phyloP scores from a whole-genome alignment of 2,113 vertebrate species.

The Ariopsis seemanni region DNA sequence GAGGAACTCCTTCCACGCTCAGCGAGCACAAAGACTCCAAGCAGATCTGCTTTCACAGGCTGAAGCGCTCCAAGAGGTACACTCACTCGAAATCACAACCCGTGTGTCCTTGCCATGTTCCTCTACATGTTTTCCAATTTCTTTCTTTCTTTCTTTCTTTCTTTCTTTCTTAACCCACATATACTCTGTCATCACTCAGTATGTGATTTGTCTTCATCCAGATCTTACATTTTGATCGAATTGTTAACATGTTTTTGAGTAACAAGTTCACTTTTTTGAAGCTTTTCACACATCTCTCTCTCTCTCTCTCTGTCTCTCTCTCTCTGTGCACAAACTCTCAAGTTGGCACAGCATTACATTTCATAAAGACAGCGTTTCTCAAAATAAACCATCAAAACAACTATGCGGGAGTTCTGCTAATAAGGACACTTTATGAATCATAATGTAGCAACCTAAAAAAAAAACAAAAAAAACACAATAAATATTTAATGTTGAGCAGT shows the following conservation, averaged over 20 bases:
- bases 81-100: not conserved
- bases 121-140: not conserved
- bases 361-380: not conserved
- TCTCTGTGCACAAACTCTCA: not conserved
- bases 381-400: not conserved
- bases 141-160: not conserved
- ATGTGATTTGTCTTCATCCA: not conserved
- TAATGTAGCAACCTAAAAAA: not conserved
- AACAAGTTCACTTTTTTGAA: not conserved
- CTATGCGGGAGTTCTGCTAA: constrained; percentile 1
- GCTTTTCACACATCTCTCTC: not conserved
- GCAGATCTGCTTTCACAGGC: constrained; percentile 81
- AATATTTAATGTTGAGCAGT: not conserved
- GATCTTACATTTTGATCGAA: not conserved
- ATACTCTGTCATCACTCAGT: not conserved
- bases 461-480: not conserved
- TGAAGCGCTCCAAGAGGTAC: constrained; percentile 77
- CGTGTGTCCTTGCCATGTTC: not conserved
- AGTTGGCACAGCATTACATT: not conserved
- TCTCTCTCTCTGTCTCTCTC: too few relatives aligned
- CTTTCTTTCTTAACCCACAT: not conserved
- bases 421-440: not conserved
- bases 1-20: constrained; percentile 87
- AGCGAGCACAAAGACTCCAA: constrained; percentile 80
- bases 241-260: not conserved